These are phyloP conservation scores for Podarcis siculus DNA, from an alignment of 2,797 vertebrate species.

Conservation along the genomic window DNA sequence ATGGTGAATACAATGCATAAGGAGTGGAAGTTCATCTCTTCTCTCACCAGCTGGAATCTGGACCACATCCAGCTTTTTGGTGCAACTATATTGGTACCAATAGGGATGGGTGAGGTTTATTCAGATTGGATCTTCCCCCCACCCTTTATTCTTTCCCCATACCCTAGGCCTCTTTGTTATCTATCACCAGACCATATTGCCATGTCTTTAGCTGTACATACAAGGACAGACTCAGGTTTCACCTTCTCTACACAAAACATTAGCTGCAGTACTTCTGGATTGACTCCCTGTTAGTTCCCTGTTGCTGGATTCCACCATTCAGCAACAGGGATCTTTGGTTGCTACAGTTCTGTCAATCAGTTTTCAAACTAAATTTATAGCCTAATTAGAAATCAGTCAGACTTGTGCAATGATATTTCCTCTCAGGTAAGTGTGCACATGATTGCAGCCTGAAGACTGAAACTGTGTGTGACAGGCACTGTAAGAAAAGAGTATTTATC, in stretches of 20 bases:
- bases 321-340: background rate
- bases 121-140: too few species aligned
- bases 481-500: background rate
- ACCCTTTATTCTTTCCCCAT: too few species aligned
- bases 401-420: background rate
- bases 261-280: background rate
- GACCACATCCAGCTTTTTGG: too few species aligned
- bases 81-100: too few species aligned
- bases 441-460: background rate
- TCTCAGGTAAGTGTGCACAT: background rate
- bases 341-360: background rate
- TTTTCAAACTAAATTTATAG: conserved; percentile 5
- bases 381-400: background rate
- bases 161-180: too few species aligned
- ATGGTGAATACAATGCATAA: too few species aligned
- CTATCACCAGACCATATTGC: too few species aligned
- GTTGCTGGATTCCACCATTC: background rate
- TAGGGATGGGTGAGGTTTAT: too few species aligned
- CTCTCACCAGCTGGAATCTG: too few species aligned
- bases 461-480: background rate
- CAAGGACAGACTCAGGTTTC: background rate
- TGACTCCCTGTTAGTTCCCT: background rate
- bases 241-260: background rate
- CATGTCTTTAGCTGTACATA: background rate
- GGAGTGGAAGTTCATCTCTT: too few species aligned